A percentile compares a stretch with the other conserved stretches of the same genome.
Conservation (phyloP, 2,888 invertebrate genomes). For the Yponomeuta malinellus region DNA sequence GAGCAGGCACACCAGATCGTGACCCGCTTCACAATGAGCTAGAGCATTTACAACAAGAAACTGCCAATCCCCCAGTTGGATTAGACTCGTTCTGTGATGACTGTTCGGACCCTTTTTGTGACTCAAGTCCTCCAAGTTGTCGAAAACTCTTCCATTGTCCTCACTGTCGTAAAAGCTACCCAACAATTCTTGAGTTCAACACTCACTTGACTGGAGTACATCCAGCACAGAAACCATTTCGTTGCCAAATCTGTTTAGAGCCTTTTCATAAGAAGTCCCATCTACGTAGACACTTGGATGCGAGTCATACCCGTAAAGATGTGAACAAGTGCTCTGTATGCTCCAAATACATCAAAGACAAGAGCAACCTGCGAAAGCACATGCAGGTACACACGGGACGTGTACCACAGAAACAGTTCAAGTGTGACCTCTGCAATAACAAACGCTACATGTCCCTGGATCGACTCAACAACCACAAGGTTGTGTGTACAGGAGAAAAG, state of each 20-base stretch:
- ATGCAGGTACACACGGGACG: slow-evolving; percentile 75
- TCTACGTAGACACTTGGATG: slow-evolving; percentile 68
- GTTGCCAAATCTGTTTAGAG: slow-evolving; percentile 72
- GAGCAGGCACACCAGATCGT: slow-evolving; percentile 59
- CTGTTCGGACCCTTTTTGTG: slow-evolving; percentile 72
- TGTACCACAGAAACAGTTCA: slow-evolving; percentile 72
- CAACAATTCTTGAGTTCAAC: slow-evolving; percentile 70
- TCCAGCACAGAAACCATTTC: slow-evolving; percentile 70
- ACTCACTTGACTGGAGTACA: slow-evolving; percentile 71
- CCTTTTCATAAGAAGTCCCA: slow-evolving; percentile 71
- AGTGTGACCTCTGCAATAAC: slow-evolving; percentile 72
- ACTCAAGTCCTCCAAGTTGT: slow-evolving; percentile 61
- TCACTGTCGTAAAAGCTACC: slow-evolving; percentile 73
- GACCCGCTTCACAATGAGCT: slow-evolving; percentile 58
- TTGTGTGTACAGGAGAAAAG: slow-evolving; percentile 71
- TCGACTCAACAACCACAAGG: slow-evolving; percentile 70
- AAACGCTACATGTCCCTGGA: slow-evolving; percentile 73
- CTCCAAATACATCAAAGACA: slow-evolving; percentile 74
- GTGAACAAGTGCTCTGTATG: slow-evolving; percentile 73
- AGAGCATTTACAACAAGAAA: slow-evolving; percentile 51
- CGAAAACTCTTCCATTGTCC: slow-evolving; percentile 72
- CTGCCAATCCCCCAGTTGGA: slow-evolving; percentile 60
- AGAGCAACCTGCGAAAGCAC: slow-evolving; percentile 71
- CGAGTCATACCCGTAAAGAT: slow-evolving; percentile 69
- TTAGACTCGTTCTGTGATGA: slow-evolving; percentile 71